These are phyloP conservation scores for Todus mexicanus DNA, from an alignment of 2,797 vertebrate genomes.

Conservation along the genomic window DNA sequence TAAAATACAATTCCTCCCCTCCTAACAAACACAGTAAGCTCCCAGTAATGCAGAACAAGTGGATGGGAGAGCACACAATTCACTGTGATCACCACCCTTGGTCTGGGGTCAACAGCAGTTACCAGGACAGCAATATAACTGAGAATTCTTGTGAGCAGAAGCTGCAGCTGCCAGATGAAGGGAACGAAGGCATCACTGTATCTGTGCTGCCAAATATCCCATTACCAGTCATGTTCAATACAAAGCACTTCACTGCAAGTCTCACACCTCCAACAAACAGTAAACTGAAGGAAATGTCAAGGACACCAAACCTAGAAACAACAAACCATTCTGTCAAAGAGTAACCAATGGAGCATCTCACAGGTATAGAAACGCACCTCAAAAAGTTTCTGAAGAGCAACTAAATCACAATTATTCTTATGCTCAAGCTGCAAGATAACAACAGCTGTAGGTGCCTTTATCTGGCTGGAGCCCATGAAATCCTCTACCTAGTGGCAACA, in stretches of 20 bases:
- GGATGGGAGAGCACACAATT: neutral
- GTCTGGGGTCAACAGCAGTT: neutral
- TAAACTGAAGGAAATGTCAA: neutral
- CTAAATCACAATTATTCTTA: neutral
- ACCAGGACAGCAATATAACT: neutral
- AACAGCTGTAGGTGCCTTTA: neutral
- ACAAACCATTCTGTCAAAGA: neutral
- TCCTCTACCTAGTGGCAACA: neutral
- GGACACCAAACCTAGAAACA: neutral
- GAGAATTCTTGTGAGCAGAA: neutral
- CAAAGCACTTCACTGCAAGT: neutral
- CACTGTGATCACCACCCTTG: neutral
- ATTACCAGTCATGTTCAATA: neutral
- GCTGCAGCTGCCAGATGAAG: neutral
- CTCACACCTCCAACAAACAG: neutral
- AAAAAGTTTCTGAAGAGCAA: neutral
- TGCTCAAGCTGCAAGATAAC: neutral
- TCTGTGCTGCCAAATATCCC: fast-evolving
- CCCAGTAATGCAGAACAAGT: neutral
- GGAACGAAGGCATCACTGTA: neutral
- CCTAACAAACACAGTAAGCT: neutral
- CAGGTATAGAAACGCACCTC: neutral
- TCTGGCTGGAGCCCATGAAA: neutral
- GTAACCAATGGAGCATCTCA: neutral
- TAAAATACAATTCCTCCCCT: neutral